Conservation (phyloP, 2,797 vertebrate genomes). For the Channa striata region DNA sequence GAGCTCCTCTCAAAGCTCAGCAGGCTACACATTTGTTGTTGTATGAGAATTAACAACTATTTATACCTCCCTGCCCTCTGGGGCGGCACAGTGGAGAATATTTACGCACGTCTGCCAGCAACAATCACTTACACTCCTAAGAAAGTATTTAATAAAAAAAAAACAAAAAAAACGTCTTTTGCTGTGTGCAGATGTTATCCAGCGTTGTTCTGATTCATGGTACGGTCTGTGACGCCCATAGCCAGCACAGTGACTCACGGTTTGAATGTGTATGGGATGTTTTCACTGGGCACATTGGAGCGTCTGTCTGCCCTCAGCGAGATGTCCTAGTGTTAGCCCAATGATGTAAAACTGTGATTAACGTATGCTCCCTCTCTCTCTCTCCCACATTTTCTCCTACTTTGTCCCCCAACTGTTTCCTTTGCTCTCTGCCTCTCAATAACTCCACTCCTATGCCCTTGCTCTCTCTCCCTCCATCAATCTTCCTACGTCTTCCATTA, state of each 20-base stretch:
- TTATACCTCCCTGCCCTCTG: constrained; percentile 51
- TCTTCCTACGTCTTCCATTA: constrained; percentile 13
- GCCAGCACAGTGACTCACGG: constrained; percentile 66
- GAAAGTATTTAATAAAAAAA: constrained; percentile 57
- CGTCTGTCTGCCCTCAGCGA: constrained; percentile 57
- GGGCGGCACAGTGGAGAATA: constrained; percentile 38
- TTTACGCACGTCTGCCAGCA: constrained; percentile 59
- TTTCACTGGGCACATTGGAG: constrained; percentile 53
- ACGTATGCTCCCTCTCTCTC: constrained; percentile 56
- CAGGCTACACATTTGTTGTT: constrained; percentile 42
- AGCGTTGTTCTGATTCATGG: constrained; percentile 65
- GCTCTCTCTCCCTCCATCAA: constrained; percentile 32
- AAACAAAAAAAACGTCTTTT: constrained; percentile 53
- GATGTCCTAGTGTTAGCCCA: constrained; percentile 65
- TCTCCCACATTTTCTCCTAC: constrained; percentile 32
- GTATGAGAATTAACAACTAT: constrained; percentile 56
- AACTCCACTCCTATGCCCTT: constrained; percentile 37
- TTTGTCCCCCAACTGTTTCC: constrained; percentile 53
- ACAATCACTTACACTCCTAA: constrained; percentile 56
- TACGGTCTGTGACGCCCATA: constrained; percentile 47
- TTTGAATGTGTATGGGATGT: constrained; percentile 58
- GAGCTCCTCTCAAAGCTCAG: constrained; percentile 28
- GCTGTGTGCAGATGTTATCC: constrained; percentile 60
- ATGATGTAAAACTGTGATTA: constrained; percentile 80
- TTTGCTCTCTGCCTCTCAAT: constrained; percentile 50